phyloP scores from a whole-genome alignment of 2,888 invertebrate genomes.

The Drosophila picticornis region DNA sequence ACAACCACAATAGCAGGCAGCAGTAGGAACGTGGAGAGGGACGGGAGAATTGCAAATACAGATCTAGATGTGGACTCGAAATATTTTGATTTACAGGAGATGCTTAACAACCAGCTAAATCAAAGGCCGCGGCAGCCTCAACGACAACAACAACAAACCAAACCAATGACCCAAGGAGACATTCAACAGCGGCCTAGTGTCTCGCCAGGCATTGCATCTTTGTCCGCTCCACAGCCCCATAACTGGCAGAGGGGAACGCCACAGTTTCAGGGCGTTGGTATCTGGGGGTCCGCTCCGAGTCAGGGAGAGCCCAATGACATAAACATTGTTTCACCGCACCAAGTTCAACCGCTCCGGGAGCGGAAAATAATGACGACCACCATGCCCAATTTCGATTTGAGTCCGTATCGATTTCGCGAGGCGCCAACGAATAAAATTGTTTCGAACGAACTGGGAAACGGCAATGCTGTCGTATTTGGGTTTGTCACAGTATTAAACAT shows the following conservation, averaged over 20 bases:
- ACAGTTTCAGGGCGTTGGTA: slow-evolving; percentile 28
- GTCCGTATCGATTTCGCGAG: slow-evolving; percentile 62
- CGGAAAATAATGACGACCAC: slow-evolving; percentile 1
- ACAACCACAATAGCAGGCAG: neutral
- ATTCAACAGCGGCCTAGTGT: neutral
- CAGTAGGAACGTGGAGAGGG: neutral
- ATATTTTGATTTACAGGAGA: slow-evolving; percentile 41
- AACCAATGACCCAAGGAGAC: neutral
- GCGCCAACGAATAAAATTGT: slow-evolving; percentile 29
- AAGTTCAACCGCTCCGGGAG: slow-evolving; percentile 2
- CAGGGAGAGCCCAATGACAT: slow-evolving; percentile 31
- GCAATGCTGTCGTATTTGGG: slow-evolving; percentile 35
- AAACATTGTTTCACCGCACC: no score
- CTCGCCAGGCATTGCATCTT: neutral
- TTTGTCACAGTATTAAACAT: slow-evolving; percentile 44
- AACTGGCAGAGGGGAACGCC: neutral
- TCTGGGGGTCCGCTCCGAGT: neutral
- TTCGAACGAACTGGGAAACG: slow-evolving; percentile 26
- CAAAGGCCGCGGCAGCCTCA: slow-evolving; percentile 18
- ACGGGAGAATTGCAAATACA: neutral
- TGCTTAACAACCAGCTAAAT: slow-evolving; percentile 33
- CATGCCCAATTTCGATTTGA: neutral
- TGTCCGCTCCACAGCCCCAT: neutral
- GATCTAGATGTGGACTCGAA: slow-evolving; percentile 20
- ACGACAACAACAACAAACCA: slow-evolving; percentile 7